These are phyloP conservation scores for Bolinopsis microptera DNA, from an alignment of 37 sponge, comb jelly and placozoan species.

Conservation along the genomic window DNA sequence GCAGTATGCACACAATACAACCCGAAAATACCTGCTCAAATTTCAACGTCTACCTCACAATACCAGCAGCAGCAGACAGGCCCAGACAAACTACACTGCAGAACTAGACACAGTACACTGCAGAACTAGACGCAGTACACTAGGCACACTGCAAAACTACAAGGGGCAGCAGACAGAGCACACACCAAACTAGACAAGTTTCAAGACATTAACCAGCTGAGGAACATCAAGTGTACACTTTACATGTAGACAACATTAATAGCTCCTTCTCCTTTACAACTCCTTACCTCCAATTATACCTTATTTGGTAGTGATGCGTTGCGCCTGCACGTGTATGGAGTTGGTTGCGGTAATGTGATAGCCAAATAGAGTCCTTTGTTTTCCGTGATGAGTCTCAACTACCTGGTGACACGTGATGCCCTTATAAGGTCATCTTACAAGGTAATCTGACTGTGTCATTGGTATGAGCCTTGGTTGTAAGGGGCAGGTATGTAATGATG, in stretches of 20 bases:
- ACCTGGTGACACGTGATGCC: not conserved
- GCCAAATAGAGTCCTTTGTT: not conserved
- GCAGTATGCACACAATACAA: no score
- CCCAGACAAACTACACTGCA: not conserved
- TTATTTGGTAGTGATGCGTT: not conserved
- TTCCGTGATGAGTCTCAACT: not conserved
- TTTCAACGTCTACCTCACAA: no score
- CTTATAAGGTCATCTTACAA: no score
- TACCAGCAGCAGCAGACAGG: not conserved
- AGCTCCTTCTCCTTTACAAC: not conserved
- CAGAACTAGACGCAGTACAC: no score
- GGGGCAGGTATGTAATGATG: no score
- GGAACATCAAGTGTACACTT: not conserved
- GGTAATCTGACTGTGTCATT: no score
- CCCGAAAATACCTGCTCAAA: no score
- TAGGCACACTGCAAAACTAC: not conserved
- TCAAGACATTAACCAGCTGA: not conserved
- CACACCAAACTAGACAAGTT: not conserved
- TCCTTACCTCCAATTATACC: not conserved
- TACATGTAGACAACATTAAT: not conserved
- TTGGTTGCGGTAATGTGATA: not conserved
- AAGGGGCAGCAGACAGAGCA: not conserved
- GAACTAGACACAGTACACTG: not conserved
- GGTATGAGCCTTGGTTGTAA: no score
- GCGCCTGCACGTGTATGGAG: not conserved